phyloP scores from a whole-genome alignment of 1,140 invertebrate species.

The Eciton burchellii region DNA sequence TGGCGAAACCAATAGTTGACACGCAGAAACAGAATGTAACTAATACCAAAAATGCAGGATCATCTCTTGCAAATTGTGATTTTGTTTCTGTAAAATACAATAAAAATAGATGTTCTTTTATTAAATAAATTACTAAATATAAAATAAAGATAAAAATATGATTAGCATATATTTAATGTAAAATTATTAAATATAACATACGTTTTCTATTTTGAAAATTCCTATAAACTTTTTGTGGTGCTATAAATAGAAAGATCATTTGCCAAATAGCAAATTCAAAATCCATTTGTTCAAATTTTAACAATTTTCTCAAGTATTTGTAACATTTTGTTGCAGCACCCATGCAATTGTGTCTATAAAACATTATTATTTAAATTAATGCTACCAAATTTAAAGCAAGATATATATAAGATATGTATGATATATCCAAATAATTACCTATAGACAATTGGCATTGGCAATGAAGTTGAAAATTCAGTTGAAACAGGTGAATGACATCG shows the following conservation, averaged over 20 bases:
- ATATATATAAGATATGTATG: not conserved
- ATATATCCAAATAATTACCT: conserved; percentile 76
- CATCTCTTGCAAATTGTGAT: conserved; percentile 99
- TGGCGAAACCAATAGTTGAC: conserved; percentile 95
- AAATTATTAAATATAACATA: conserved; percentile 86
- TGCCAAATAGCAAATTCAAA: conserved; percentile 99
- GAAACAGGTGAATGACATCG: conserved; percentile 83
- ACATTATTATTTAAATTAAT: conserved; percentile 1
- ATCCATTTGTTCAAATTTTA: conserved; percentile 99
- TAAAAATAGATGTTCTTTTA: conserved; percentile 22
- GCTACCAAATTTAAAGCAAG: not conserved
- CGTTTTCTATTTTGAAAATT: conserved; percentile 99
- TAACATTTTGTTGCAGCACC: conserved; percentile 96
- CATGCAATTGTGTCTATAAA: conserved; percentile 89
- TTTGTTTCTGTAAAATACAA: conserved; percentile 94
- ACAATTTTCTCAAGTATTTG: conserved; percentile 95
- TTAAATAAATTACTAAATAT: conserved; percentile 36
- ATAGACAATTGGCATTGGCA: conserved; percentile 85
- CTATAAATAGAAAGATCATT: conserved; percentile 97
- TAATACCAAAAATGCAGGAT: conserved; percentile 98
- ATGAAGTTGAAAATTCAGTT: conserved; percentile 78
- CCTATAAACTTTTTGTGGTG: conserved; percentile 99
- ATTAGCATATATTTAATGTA: conserved; percentile 13
- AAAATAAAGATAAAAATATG: not conserved
- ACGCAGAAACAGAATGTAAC: conserved; percentile 95